Base-by-base conservation (phyloP, 2,888 invertebrate genomes). In the Lepas anatifera region DNA sequence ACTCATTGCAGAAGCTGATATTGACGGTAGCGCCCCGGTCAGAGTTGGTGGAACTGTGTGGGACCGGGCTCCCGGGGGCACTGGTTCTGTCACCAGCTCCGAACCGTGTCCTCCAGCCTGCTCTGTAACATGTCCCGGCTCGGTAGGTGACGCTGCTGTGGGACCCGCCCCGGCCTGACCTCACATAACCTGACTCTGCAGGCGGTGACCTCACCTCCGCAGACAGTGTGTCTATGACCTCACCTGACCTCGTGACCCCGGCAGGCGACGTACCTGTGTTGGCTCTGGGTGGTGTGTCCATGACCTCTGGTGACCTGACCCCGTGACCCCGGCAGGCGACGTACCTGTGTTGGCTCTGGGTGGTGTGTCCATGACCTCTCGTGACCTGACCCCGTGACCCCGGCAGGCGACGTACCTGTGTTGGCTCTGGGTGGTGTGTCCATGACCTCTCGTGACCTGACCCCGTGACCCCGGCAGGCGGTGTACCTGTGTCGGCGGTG, bases 201-300 rank as follows among this genome's bases (percentile, higher is more conserved):
- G n/a, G n/a, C n/a, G n/a, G n/a, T n/a, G n/a, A n/a, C n/a, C n/a
- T n/a, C n/a, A n/a, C n/a, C n/a, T n/a, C n/a, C n/a, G n/a, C n/a
- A n/a, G n/a, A n/a, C n/a, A n/a, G n/a, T n/a, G n/a, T n/a, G n/a
- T n/a, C n/a, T n/a, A 70, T 27, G 68, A 70, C 58, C 63, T 27
- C 18, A 50, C 67, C 29, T 29, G 68, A 25, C 72, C 69, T 43
- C 70, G 70, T n/a, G n/a, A n/a, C n/a, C n/a, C 64, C 72, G 70
- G 48, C 27, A 67, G 22, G 70, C 48, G 70, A 69, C 67, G 58
- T 4, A 13, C 27, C 58, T 2, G 69, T 69, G 68, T 41, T 70
- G 43, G 74, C 70, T n/a, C 70, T 73, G 32, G 73, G 72, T 27
- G 70, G 69, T 67, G 73, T 72, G 68, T 32, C 70, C 70, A 69